These are phyloP conservation scores for Gobio occitaniae DNA, from an alignment of 2,797 vertebrate genomes.

Conservation along the genomic window DNA sequence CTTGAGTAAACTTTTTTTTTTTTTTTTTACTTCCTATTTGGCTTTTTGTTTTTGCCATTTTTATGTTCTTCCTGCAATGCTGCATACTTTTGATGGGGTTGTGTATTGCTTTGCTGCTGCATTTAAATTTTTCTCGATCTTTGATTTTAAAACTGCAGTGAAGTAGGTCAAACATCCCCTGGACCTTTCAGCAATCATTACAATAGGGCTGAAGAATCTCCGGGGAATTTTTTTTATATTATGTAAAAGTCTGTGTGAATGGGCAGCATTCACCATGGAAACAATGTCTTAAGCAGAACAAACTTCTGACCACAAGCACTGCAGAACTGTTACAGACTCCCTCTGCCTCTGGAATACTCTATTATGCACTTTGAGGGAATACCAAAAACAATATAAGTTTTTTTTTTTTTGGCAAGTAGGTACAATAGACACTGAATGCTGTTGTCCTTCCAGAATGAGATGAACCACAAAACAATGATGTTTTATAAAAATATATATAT, in stretches of 20 bases:
- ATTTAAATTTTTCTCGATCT: constrained; percentile 35
- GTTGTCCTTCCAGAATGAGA: constrained; percentile 21
- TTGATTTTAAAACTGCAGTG: constrained; percentile 9
- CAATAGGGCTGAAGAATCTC: constrained; percentile 36
- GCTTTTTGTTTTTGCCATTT: not conserved
- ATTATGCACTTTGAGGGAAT: constrained; percentile 55
- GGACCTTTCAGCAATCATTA: constrained; percentile 13
- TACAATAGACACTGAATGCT: constrained; percentile 43
- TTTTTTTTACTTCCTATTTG: not conserved
- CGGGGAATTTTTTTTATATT: constrained; percentile 28
- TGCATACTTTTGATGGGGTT: constrained; percentile 24
- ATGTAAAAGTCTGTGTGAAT: not conserved
- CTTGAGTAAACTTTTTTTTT: constrained; percentile 18
- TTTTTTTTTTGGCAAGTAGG: constrained; percentile 5
- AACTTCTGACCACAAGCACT: not conserved
- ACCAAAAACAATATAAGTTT: constrained; percentile 50
- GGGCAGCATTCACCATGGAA: constrained; percentile 29
- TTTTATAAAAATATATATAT: constrained; percentile 30
- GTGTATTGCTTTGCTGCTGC: constrained; percentile 45
- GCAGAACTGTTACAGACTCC: not conserved
- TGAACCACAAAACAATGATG: constrained; percentile 6
- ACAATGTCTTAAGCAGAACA: constrained; percentile 31
- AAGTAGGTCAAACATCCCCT: not conserved
- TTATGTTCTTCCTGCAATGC: not conserved
- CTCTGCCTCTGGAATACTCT: constrained; percentile 41